These are phyloP conservation scores for Peromyscus leucopus DNA, from an alignment of 2,113 vertebrate species.

Conservation along the genomic window DNA sequence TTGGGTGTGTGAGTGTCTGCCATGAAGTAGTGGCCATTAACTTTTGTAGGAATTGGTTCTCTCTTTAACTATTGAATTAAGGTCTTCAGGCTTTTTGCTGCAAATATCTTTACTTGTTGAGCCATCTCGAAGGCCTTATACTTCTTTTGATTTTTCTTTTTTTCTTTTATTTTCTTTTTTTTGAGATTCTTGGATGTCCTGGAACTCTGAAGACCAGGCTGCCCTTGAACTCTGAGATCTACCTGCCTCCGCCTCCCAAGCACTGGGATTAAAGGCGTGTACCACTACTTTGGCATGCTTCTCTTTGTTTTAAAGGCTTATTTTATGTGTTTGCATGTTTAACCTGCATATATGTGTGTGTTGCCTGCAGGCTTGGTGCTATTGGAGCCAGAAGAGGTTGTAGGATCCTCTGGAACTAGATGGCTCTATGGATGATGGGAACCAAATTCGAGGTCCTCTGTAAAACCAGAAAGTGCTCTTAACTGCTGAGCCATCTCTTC, in stretches of 20 bases:
- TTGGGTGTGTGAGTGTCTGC: not conserved
- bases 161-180: not conserved
- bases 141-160: not conserved
- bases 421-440: not conserved
- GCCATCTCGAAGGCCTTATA: not conserved
- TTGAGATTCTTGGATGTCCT: not conserved
- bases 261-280: not conserved
- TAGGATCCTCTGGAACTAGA: not conserved
- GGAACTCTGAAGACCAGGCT: not conserved
- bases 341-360: not conserved
- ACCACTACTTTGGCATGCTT: not conserved
- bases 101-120: not conserved
- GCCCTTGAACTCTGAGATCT: not conserved
- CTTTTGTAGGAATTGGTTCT: not conserved
- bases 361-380: not conserved
- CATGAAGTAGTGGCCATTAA: not conserved
- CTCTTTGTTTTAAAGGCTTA: not conserved
- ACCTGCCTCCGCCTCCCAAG: not conserved
- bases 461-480: not conserved
- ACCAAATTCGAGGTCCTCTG: not conserved
- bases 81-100: not conserved
- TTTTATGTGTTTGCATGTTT: not conserved
- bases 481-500: not conserved
- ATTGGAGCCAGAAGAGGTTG: not conserved
- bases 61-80: not conserved